Evolutionary conservation across 2,113 vertebrate genomes (phyloP).

Genomic region (Laterallus jamaicensis): DNA sequence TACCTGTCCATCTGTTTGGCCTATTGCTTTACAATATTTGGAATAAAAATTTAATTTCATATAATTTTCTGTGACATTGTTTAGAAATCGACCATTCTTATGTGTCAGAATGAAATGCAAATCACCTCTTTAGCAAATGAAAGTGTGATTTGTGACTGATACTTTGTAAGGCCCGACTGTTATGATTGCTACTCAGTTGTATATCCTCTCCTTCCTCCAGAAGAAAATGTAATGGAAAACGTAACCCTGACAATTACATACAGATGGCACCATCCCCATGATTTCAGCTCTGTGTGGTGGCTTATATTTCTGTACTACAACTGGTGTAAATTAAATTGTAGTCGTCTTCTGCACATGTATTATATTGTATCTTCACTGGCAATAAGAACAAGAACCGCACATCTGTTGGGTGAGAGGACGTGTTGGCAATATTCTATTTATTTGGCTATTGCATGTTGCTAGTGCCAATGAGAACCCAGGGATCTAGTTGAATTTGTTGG

Average conservation of each 20-base stretch:
- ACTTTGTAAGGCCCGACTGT: conserved; percentile 43
- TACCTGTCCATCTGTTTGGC: conserved; percentile 72
- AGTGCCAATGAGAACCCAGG: conserved; percentile 1
- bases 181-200: conserved; percentile 56
- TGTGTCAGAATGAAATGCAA: conserved; percentile 64
- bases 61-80: conserved; percentile 69
- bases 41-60: conserved; percentile 53
- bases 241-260: conserved; percentile 47
- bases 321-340: conserved; percentile 44
- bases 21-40: conserved; percentile 69
- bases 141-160: conserved; percentile 55
- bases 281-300: conserved; percentile 42
- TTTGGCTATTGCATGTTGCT: neutral
- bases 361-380: neutral
- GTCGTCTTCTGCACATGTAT: conserved; percentile 9
- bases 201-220: conserved; percentile 20
- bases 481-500: conserved; percentile 2
- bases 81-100: conserved; percentile 62
- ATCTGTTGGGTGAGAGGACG: conserved; percentile 23
- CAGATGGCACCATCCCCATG: conserved; percentile 51
- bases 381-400: neutral
- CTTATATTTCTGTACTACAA: conserved; percentile 41
- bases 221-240: conserved; percentile 68
- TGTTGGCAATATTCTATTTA: neutral
- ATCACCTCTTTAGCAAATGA: conserved; percentile 17